phyloP scores from a whole-genome alignment of 1,140 invertebrate species.

The Odontomachus brunneus region DNA sequence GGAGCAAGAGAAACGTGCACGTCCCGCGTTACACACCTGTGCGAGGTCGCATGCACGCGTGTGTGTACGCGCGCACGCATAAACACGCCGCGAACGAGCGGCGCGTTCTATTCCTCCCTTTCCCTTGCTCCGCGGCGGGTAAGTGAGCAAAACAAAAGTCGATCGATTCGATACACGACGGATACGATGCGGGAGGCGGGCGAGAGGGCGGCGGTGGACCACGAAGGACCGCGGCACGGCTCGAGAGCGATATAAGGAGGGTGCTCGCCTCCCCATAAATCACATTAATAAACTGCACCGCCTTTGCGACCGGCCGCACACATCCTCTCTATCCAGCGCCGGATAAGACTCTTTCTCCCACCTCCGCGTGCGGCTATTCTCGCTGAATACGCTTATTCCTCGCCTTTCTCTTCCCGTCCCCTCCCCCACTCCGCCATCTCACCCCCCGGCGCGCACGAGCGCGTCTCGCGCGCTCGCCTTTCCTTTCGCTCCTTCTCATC shows the following conservation, averaged over 20 bases:
- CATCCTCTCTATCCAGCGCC: conserved; percentile 42
- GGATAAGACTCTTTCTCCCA: conserved; percentile 63
- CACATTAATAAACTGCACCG: conserved; percentile 76
- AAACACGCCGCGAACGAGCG: conserved; percentile 4
- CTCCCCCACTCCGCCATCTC: conserved; percentile 5
- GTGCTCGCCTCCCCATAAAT: conserved; percentile 73
- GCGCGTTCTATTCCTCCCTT: not conserved
- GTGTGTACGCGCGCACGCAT: conserved; percentile 9
- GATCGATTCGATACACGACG: conserved; percentile 66
- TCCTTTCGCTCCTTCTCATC: conserved; percentile 31
- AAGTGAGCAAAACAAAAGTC: conserved; percentile 63
- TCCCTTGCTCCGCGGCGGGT: conserved; percentile 10
- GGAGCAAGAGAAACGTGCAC: conserved; percentile 8
- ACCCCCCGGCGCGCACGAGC: too few species aligned
- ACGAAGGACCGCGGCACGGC: conserved; percentile 35
- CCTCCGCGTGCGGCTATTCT: conserved; percentile 26
- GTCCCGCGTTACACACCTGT: conserved; percentile 45
- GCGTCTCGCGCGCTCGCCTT: not conserved
- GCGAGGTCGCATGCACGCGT: not conserved
- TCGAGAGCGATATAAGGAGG: conserved; percentile 36
- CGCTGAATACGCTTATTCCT: conserved; percentile 54
- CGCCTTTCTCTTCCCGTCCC: conserved; percentile 26
- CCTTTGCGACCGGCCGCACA: conserved; percentile 49
- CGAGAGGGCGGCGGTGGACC: conserved; percentile 14
- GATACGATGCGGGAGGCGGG: conserved; percentile 15